Conservation (phyloP, 37 sponge, comb jelly and placozoan species). For the Mnemiopsis leidyi region DNA sequence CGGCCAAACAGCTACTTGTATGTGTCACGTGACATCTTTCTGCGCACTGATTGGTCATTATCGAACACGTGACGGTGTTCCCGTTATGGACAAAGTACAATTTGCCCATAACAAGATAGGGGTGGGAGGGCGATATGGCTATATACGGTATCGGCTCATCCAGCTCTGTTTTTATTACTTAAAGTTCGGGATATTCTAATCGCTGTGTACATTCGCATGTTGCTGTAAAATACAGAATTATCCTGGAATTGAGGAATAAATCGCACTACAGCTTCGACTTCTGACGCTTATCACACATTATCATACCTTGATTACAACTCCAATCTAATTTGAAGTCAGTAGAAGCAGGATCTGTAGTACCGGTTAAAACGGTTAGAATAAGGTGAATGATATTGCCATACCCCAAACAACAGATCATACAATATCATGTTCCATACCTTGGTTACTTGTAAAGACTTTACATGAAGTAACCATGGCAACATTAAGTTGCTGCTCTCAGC, state of each 20-base stretch:
- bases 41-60: neutral
- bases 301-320: too few species aligned
- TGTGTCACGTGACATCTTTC: neutral
- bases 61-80: neutral
- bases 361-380: too few species aligned
- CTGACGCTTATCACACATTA: too few species aligned
- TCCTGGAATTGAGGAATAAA: too few species aligned
- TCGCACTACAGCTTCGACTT: too few species aligned
- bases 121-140: constrained; percentile 1
- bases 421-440: neutral
- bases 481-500: neutral
- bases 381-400: constrained; percentile 7
- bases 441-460: neutral
- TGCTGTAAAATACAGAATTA: too few species aligned
- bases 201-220: too few species aligned
- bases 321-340: too few species aligned
- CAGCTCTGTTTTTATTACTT: too few species aligned
- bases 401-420: neutral
- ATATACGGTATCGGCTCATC: neutral
- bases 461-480: neutral
- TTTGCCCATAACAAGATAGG: constrained; percentile 36
- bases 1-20: neutral
- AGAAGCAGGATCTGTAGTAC: too few species aligned
- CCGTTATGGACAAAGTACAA: constrained; percentile 52
- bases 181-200: too few species aligned